Base-by-base conservation (phyloP, 2,888 invertebrate genomes). In the Diaperis boleti region DNA sequence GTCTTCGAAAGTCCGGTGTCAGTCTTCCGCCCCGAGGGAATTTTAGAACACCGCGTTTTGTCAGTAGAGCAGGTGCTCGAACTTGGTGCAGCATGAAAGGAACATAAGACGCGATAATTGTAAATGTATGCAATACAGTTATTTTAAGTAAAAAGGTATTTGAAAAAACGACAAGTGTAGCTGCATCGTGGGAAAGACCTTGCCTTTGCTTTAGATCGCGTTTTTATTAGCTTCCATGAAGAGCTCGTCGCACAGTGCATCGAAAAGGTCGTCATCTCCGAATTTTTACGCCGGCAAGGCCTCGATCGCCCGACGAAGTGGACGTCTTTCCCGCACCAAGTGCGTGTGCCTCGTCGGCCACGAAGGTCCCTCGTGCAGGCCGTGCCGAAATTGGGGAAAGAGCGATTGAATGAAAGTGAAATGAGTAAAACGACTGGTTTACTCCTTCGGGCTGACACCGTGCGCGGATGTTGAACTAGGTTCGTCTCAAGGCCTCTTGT, bases 391-490 rank as follows among this genome's bases (percentile, higher is more conserved):
- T 62, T 62, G 33, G 41, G 60, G 65, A 69, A 66, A 65, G 64
- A 68, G 68, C 70, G 69, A 74, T 76, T 76, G 73, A 78, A 79
- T 75, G 80, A 80, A 80, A 80, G 80, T 79, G 80, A 80, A 80
- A 79, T 77, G 77, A 79, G 78, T 78, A 76, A 79, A 80, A 78
- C 76, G 72, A 73, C 60, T 69, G 68, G 70, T 66, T 65, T 61
- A 67, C 69, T 67, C 66, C 69, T 67, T 66, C 69, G 54, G 65
- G 63, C 65, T 61, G 67, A 69, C 68, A 65, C 63, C 62, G 62
- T 67, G 62, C 67, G 76, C 81, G 82, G 82, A 82, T 82, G 79
- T 82, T 81, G 82, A 82, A 82, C 81, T 81, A 81, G 81, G 81
- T 80, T 79, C 77, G 81, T 81, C 81, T 81, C 81, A 81, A 81